Evolutionary conservation across 2,888 invertebrate genomes (phyloP).

Genomic region (Gonocerus acuteangulatus): DNA sequence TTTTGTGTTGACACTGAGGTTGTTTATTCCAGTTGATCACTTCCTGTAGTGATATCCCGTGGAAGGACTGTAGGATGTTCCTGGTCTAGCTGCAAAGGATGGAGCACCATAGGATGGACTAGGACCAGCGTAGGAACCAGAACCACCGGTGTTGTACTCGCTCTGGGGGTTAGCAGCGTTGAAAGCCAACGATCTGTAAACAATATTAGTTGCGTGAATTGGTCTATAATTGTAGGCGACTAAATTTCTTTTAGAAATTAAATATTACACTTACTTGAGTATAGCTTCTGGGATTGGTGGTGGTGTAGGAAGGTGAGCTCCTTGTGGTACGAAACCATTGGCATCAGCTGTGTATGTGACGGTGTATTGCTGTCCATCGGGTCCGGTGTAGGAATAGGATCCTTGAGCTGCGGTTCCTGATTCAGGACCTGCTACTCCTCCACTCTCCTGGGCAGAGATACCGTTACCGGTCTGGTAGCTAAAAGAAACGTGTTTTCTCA

Average conservation of each 20-base stretch:
- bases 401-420: conserved; percentile 39
- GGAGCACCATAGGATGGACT: background rate
- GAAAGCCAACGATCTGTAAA: conserved; percentile 9
- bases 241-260: too few relatives aligned
- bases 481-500: too few relatives aligned
- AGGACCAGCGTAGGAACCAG: conserved; percentile 16
- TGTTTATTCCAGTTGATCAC: background rate
- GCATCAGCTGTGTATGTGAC: conserved; percentile 60
- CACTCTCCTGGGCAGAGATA: conserved; percentile 48
- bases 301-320: conserved; percentile 72
- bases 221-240: too few relatives aligned
- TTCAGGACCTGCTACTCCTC: conserved; percentile 46
- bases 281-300: conserved; percentile 69
- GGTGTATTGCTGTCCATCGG: conserved; percentile 39
- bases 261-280: conserved; percentile 39
- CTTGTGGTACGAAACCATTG: conserved; percentile 48
- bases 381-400: conserved; percentile 52
- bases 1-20: conserved; percentile 5
- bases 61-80: conserved; percentile 26
- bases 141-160: conserved; percentile 19
- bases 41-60: conserved; percentile 34
- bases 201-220: background rate
- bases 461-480: conserved; percentile 42
- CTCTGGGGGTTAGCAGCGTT: conserved; percentile 24
- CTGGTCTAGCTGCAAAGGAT: too few relatives aligned